Percentiles rank a stretch among this genome's conserved stretches.
phyloP scores from a whole-genome alignment of 2,113 vertebrate genomes.

The Marmota flaviventris region DNA sequence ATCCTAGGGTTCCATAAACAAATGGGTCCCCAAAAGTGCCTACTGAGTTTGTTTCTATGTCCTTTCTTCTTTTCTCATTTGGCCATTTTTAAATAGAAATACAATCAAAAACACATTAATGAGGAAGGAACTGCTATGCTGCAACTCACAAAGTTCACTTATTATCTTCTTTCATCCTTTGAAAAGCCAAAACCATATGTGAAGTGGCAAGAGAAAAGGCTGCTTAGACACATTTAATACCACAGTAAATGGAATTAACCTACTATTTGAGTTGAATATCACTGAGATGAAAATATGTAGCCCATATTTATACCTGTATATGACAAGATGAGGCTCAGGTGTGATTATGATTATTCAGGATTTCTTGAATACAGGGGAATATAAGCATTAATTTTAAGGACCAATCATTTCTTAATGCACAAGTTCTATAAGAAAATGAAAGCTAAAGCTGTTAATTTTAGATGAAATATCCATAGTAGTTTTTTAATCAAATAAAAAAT shows the following conservation, averaged over 20 bases:
- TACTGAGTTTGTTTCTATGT: not conserved
- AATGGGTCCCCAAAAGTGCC: not conserved
- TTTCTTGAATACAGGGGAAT: not conserved
- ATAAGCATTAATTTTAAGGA: not conserved
- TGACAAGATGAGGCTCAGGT: not conserved
- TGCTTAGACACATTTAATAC: not conserved
- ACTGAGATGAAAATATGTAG: not conserved
- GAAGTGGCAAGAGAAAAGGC: constrained; percentile 60
- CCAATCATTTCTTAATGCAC: not conserved
- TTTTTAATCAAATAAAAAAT: constrained; percentile 65
- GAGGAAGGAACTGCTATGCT: not conserved
- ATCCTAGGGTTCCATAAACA: not conserved
- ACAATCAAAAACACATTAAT: constrained; percentile 35
- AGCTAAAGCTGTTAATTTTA: constrained; percentile 9
- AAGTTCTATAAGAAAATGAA: not conserved
- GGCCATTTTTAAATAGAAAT: constrained; percentile 54
- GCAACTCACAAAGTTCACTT: constrained; percentile 22
- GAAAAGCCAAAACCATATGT: constrained; percentile 29
- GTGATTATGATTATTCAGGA: constrained; percentile 1
- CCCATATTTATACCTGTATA: not conserved
- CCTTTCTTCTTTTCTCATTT: constrained; percentile 1
- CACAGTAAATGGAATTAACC: not conserved
- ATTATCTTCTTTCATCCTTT: constrained; percentile 50
- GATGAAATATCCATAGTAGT: not conserved
- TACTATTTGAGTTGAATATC: not conserved